phyloP scores from a whole-genome alignment of 2,797 vertebrate species.

The Dicrostonyx torquatus region DNA sequence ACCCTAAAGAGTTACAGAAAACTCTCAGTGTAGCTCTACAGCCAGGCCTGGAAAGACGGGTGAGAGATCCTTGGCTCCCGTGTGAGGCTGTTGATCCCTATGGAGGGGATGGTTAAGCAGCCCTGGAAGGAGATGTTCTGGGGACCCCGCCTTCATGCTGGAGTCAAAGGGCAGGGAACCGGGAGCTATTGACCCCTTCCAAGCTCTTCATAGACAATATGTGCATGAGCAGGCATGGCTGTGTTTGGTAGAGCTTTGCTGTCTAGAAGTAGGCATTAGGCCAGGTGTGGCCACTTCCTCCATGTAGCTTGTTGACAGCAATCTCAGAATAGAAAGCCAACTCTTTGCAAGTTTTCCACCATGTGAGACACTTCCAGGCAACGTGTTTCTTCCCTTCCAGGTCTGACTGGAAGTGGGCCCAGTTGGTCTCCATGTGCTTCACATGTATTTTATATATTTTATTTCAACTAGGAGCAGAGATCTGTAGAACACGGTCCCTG shows the following conservation, averaged over 20 bases:
- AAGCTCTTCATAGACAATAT: background rate
- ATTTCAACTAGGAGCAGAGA: conserved; percentile 1
- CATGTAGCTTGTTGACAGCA: background rate
- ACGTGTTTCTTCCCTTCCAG: background rate
- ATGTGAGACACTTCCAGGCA: background rate
- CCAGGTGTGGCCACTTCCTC: background rate
- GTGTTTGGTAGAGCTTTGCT: conserved; percentile 31
- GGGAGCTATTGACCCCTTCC: background rate
- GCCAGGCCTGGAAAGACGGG: background rate
- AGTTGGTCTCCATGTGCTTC: background rate
- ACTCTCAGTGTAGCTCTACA: rapidly evolving
- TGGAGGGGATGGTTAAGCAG: background rate
- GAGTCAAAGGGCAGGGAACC: background rate
- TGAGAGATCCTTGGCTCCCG: background rate
- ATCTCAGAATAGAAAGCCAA: background rate
- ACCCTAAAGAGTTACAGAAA: background rate
- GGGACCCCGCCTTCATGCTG: background rate
- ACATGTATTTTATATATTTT: background rate
- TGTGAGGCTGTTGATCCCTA: background rate
- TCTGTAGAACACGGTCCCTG: background rate
- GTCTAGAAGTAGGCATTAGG: background rate
- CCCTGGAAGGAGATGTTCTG: background rate
- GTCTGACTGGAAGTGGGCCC: background rate
- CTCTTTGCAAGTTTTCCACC: background rate
- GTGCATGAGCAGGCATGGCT: background rate